Evolutionary conservation across 2,113 vertebrate genomes (phyloP), one percentile per base, ranked within the genome.

Genomic region (Gymnogyps californianus): DNA sequence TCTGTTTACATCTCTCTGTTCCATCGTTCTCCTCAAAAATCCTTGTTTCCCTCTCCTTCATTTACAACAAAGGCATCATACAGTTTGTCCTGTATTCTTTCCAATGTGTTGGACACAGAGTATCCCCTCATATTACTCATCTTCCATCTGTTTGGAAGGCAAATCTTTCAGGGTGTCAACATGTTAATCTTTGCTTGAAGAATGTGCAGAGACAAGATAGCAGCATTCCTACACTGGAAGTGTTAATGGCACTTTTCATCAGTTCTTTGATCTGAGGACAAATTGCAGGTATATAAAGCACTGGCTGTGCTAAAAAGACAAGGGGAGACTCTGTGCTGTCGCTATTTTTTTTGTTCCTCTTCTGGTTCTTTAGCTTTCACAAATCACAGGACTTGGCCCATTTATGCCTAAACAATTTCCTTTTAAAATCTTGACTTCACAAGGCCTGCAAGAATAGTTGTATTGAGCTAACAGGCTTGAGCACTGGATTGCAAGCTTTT

Each of bases 221-320:
- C 51, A 70, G 51, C 84, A 85, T 93, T 93, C 84, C 87, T 83
- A 36, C 58, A 44, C 15, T 12, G 36, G 24, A 95, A 89, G 34
- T 9, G 62, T 34, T 49, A 87, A 90, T 0, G 0, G 49, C 57
- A 65, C 58, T 76, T 95, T 89, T 87, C 84, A 90, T 82, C 89
- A 85, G 57, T 69, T 90, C 91, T 94, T 94, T 90, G 78, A 91
- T 89, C 78, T 69, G 34, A 61, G 58, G 44, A 96, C 61, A 94
- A 96, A 91, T 6, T 87, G 78, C 84, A 89, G 91, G 84, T 94
- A 66, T 71, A 66, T 47, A 72, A 83, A 91, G 76, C 80, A 70
- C 34, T 62, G 42, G 38, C 52, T 91, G 16, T 44, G 51, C 72
- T 87, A 89, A 59, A 81, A 81, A 72, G 44, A 89, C 54, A 82